phyloP scores from a whole-genome alignment of 2,888 invertebrate genomes.

The Temnothorax unifasciatus region DNA sequence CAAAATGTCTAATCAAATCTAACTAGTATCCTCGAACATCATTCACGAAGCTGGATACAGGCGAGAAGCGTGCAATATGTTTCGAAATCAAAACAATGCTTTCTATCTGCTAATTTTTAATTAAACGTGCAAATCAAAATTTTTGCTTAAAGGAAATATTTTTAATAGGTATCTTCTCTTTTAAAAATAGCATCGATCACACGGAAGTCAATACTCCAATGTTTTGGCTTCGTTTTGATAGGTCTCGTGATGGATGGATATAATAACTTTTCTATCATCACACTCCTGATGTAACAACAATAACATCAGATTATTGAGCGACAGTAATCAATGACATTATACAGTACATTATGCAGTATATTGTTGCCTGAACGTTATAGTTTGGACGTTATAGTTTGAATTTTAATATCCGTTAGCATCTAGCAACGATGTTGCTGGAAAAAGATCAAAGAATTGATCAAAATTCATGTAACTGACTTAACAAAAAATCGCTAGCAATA shows the following conservation, averaged over 20 bases:
- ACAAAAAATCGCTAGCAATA: neutral
- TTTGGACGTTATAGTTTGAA: neutral
- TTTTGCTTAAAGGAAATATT: conserved; percentile 46
- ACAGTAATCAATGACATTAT: conserved; percentile 13
- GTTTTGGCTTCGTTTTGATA: conserved; percentile 21
- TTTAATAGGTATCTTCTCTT: conserved; percentile 4
- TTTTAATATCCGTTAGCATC: conserved; percentile 10
- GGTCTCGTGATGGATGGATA: neutral
- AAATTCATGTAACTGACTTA: conserved; percentile 32
- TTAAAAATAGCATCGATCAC: neutral
- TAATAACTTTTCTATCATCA: neutral
- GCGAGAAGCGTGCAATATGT: conserved; percentile 30
- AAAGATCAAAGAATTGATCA: conserved; percentile 31
- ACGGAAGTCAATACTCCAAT: neutral
- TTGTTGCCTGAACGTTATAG: neutral
- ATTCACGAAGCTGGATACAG: conserved; percentile 72
- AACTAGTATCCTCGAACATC: conserved; percentile 36
- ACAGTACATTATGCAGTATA: neutral
- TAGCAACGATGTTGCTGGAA: neutral
- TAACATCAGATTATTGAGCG: conserved; percentile 10
- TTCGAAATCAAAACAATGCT: conserved; percentile 32
- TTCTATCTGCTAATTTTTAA: neutral
- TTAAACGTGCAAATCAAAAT: conserved; percentile 58
- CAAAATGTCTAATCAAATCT: conserved; percentile 60
- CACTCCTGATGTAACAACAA: neutral